phyloP scores from a whole-genome alignment of 2,888 invertebrate genomes.

The Diarsia mendica region DNA sequence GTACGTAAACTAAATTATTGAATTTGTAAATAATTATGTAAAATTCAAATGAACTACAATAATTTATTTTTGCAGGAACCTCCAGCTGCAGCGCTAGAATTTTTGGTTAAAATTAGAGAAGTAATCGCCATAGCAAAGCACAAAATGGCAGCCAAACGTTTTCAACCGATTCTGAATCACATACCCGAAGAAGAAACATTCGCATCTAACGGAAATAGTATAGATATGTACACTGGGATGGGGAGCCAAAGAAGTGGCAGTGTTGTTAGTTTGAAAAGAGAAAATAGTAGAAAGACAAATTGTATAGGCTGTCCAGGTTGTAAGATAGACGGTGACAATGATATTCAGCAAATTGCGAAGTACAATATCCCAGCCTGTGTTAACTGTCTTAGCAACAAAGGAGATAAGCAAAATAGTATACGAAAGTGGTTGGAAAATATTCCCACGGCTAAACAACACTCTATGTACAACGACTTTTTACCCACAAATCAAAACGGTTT shows the following conservation, averaged over 20 bases:
- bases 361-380: constrained; percentile 87
- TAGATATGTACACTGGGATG: constrained; percentile 85
- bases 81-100: constrained; percentile 97
- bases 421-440: constrained; percentile 94
- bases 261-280: constrained; percentile 90
- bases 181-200: constrained; percentile 95
- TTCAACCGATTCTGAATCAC: constrained; percentile 93
- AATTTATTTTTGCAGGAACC: constrained; percentile 92
- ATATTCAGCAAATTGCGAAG: constrained; percentile 83
- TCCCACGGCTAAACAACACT: constrained; percentile 84
- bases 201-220: constrained; percentile 86
- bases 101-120: constrained; percentile 96
- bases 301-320: constrained; percentile 93
- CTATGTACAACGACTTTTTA: constrained; percentile 74
- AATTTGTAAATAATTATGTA: background rate
- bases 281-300: constrained; percentile 90
- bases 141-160: constrained; percentile 95
- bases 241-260: constrained; percentile 90
- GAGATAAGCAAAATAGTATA: constrained; percentile 94
- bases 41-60: constrained; percentile 6
- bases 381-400: constrained; percentile 89
- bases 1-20: constrained; percentile 87
- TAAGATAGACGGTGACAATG: constrained; percentile 77
- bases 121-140: constrained; percentile 97
- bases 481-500: constrained; percentile 75